Base-by-base conservation (phyloP, 2,113 vertebrate genomes). In the Labrus mixtus region DNA sequence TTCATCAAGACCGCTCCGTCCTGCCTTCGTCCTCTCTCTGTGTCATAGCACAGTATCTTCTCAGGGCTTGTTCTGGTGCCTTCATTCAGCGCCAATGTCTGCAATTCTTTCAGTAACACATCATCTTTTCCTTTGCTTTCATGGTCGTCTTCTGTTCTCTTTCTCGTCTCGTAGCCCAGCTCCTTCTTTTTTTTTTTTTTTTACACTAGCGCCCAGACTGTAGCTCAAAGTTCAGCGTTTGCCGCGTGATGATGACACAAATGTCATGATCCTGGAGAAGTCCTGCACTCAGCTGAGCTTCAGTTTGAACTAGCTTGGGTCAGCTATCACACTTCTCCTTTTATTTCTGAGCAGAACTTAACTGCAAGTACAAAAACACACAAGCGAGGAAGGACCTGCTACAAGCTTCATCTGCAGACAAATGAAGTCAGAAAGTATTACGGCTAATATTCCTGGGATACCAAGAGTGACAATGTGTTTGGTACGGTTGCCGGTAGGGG, bases 81-180 rank as follows among this genome's bases (percentile, higher is more conserved):
- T 81, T 85, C 76, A 54, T 37, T 76, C 37, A 77, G 50, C 63
- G 22, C 43, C 77, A 84, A 72, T 67, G 85, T 88, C 85, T 65
- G 77, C 57, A n/a, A 29, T 68, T 74, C 45, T 65, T 82, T 72
- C n/a, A 51, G 73, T 20, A 62, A 59, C 46, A 81, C 36, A 13
- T 77, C n/a, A 50, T 63, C 8, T 57, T 72, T 68, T 67, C 41
- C n/a, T 45, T 33, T 82, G 58, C 48, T 79, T 83, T 71, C 48
- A 62, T 51, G 22, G 60, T 59, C 67, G 22, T 75, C 39, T 8
- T 48, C 55, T 63, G 19, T 75, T 71, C 69, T 71, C 19, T 39
- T 23, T 57, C 4, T 10, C 10, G 23, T 22, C 50, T 51, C 37
- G n/a, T 0, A 58, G 46, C 10, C 3, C 19, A 0, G 22, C 70